Conservation (phyloP, 2,797 vertebrate genomes). For the Miichthys miiuy region DNA sequence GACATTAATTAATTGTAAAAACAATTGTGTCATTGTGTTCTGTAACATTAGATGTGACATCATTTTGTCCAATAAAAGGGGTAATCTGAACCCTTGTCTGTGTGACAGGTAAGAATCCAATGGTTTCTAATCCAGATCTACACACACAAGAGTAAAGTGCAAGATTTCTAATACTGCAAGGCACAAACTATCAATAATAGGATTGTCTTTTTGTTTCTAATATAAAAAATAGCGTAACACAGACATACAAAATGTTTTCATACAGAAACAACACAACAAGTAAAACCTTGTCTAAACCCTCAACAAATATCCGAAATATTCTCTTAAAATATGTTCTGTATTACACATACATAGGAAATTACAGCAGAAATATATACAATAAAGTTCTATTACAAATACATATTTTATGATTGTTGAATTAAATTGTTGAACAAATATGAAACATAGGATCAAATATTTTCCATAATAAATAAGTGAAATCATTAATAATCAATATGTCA, state of each 20-base stretch:
- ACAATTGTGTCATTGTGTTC: neutral
- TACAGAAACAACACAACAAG: slow-evolving; percentile 82
- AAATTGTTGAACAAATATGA: slow-evolving; percentile 51
- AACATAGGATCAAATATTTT: slow-evolving; percentile 61
- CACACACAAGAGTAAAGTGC: slow-evolving; percentile 77
- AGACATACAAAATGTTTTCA: slow-evolving; percentile 75
- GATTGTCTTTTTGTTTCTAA: slow-evolving; percentile 74
- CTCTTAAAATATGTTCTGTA: slow-evolving; percentile 67
- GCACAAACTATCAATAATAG: slow-evolving; percentile 82
- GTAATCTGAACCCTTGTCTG: slow-evolving; percentile 21
- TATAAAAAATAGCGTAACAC: slow-evolving; percentile 71
- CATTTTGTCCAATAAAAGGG: slow-evolving; percentile 23
- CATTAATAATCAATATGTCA: slow-evolving; percentile 44
- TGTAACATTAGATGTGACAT: slow-evolving; percentile 20
- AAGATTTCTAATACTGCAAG: slow-evolving; percentile 85
- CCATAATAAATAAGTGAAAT: slow-evolving; percentile 63
- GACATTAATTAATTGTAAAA: slow-evolving; percentile 36
- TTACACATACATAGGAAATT: slow-evolving; percentile 70
- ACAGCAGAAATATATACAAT: slow-evolving; percentile 77
- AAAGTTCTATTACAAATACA: slow-evolving; percentile 74
- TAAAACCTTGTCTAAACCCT: slow-evolving; percentile 87
- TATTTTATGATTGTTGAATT: slow-evolving; percentile 42
- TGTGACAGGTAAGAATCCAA: slow-evolving; percentile 40
- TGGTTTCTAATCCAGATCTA: slow-evolving; percentile 53
- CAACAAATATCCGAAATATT: slow-evolving; percentile 75